Evolutionary conservation across 2,113 vertebrate species (phyloP).

Genomic region (Axis porcinus): DNA sequence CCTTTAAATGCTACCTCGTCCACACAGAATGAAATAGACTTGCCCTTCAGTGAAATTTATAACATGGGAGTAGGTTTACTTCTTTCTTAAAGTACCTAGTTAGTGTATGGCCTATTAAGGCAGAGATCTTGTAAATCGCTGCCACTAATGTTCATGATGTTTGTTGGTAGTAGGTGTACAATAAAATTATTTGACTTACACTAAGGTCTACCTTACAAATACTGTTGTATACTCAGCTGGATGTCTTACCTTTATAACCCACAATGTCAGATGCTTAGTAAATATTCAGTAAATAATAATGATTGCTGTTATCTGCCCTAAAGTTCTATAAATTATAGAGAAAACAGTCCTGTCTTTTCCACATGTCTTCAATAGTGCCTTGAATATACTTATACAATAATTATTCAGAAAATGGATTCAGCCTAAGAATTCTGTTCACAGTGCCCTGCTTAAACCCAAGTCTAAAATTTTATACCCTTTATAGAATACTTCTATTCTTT

Average conservation of each 20-base stretch:
- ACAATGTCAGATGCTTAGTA: background rate
- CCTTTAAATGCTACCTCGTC: background rate
- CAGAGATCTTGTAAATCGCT: background rate
- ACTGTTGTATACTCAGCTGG: background rate
- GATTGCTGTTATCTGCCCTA: background rate
- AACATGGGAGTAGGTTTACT: background rate
- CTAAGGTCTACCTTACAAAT: background rate
- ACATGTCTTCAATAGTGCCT: background rate
- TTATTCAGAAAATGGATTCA: background rate
- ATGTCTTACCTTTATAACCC: background rate
- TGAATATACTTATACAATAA: background rate
- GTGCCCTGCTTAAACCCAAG: background rate
- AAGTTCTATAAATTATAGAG: background rate
- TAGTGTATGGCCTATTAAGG: background rate
- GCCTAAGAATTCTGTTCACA: background rate
- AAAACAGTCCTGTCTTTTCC: background rate
- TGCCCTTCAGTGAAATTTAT: background rate
- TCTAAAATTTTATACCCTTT: conserved; percentile 22
- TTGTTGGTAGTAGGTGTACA: background rate
- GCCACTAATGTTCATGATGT: background rate
- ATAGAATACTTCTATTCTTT: background rate
- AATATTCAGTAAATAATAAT: background rate
- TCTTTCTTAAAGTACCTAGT: background rate
- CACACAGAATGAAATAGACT: background rate
- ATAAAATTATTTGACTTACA: background rate